phyloP scores from a whole-genome alignment of 2,888 invertebrate genomes.

The Eueremaeus valkanovi region DNA sequence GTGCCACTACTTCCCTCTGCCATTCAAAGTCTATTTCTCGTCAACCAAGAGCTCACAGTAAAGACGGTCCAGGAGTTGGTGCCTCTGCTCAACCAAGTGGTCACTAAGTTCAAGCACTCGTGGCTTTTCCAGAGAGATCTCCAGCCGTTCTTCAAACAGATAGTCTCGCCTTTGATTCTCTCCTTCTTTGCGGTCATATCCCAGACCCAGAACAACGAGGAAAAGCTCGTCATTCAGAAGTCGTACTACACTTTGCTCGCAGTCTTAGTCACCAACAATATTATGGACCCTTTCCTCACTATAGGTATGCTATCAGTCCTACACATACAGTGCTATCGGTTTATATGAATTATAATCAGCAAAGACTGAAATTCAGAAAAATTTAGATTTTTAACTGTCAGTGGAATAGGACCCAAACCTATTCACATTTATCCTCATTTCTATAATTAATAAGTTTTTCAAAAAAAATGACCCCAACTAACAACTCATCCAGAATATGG shows the following conservation, averaged over 20 bases:
- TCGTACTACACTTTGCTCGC: constrained; percentile 57
- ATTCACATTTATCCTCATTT: too few relatives aligned
- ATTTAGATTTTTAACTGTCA: too few relatives aligned
- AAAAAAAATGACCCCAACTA: too few relatives aligned
- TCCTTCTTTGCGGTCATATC: constrained; percentile 55
- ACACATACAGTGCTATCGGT: too few relatives aligned
- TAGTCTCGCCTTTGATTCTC: constrained; percentile 56
- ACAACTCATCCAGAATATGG: too few relatives aligned
- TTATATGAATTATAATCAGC: too few relatives aligned
- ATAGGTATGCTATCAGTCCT: constrained; percentile 49
- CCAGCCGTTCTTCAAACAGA: constrained; percentile 56
- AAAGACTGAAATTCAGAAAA: too few relatives aligned
- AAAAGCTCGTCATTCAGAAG: constrained; percentile 55
- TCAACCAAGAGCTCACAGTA: constrained; percentile 44
- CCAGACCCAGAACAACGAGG: constrained; percentile 56
- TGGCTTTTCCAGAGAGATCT: constrained; percentile 55
- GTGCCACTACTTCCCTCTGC: constrained; percentile 57
- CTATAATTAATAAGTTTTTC: too few relatives aligned
- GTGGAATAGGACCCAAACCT: too few relatives aligned
- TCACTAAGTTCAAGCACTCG: constrained; percentile 58
- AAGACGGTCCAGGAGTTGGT: constrained; percentile 56
- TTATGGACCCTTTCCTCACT: constrained; percentile 54
- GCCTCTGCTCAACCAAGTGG: constrained; percentile 59
- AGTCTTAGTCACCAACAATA: constrained; percentile 56
- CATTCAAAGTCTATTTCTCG: constrained; percentile 55